phyloP scores from a whole-genome alignment of 2,797 vertebrate genomes.

The Helarctos malayanus region DNA sequence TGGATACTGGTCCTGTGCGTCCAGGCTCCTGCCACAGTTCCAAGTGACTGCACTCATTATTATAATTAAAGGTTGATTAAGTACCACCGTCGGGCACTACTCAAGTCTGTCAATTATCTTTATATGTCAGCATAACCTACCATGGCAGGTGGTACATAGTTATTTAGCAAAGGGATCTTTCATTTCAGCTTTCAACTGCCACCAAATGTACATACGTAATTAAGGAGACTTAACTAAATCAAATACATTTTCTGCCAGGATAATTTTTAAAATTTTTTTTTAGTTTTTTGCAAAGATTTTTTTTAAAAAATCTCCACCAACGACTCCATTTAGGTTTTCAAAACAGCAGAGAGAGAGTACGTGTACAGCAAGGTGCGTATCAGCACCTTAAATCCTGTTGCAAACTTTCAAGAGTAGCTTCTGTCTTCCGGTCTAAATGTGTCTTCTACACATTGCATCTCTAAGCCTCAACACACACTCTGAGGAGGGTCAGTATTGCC shows the following conservation, averaged over 20 bases:
- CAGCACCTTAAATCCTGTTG: background rate
- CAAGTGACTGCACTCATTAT: background rate
- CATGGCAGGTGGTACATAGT: accelerated
- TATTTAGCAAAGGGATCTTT: background rate
- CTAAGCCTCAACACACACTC: background rate
- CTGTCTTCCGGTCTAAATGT: background rate
- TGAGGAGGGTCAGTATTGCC: accelerated
- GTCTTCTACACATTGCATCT: background rate
- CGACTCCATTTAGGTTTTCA: background rate
- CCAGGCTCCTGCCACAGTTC: background rate
- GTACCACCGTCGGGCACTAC: background rate
- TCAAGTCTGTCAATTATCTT: background rate
- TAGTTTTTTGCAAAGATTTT: too few relatives aligned
- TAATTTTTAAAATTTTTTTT: too few relatives aligned
- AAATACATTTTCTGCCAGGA: background rate
- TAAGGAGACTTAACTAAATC: background rate
- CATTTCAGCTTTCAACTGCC: accelerated
- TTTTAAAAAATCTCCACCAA: background rate
- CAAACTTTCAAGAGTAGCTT: background rate
- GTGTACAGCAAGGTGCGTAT: background rate
- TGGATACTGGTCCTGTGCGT: accelerated
- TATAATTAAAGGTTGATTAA: background rate
- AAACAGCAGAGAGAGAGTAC: too few relatives aligned
- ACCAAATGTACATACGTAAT: too few relatives aligned
- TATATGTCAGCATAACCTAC: background rate